Evolutionary conservation across 2,888 invertebrate genomes (phyloP).

Genomic region (Nomada ruficornis): DNA sequence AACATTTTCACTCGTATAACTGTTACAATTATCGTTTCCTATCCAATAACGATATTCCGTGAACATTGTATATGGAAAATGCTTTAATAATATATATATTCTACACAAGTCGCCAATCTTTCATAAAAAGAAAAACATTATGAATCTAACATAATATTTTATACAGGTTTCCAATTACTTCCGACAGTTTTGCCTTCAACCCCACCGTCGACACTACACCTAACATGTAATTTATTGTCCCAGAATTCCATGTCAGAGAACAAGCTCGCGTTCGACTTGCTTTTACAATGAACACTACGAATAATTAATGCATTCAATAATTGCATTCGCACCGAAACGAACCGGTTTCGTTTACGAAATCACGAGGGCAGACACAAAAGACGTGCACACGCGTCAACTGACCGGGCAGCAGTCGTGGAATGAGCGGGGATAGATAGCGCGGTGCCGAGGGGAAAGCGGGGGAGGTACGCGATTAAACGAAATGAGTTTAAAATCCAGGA

Average conservation of each 20-base stretch:
- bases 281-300: constrained; percentile 2
- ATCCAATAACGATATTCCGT: neutral
- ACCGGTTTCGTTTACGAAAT: constrained; percentile 39
- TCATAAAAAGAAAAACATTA: too few relatives aligned
- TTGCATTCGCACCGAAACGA: constrained; percentile 35
- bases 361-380: constrained; percentile 25
- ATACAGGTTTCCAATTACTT: too few relatives aligned
- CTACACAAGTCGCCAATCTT: too few relatives aligned
- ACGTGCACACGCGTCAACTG: constrained; percentile 21
- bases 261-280: constrained; percentile 29
- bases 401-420: neutral
- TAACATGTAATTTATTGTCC: too few relatives aligned
- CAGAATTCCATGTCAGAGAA: neutral
- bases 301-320: constrained; percentile 50
- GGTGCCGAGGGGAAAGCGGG: neutral
- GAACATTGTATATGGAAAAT: neutral
- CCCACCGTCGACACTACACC: too few relatives aligned
- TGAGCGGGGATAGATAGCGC: neutral
- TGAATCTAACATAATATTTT: neutral
- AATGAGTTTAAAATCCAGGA: constrained; percentile 59
- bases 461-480: constrained; percentile 46
- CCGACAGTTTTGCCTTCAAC: too few relatives aligned
- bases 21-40: constrained; percentile 11
- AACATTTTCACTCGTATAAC: neutral
- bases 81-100: too few relatives aligned